phyloP scores from a whole-genome alignment of 2,888 invertebrate species.

The Gortyna flavago region DNA sequence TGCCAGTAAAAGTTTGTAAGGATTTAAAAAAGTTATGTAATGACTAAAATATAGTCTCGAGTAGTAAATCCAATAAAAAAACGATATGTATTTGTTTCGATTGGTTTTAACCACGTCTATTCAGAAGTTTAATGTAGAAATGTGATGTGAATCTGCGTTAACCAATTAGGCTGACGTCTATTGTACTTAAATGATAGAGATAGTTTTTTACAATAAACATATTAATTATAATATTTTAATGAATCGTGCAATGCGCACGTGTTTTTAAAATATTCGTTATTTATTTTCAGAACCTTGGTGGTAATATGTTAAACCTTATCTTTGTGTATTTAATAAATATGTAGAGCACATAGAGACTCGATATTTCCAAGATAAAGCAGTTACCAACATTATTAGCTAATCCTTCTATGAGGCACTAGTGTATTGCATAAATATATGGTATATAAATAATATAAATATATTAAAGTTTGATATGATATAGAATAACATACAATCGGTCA shows the following conservation, averaged over 20 bases:
- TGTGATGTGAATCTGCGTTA: background rate
- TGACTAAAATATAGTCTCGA: slow-evolving; percentile 31
- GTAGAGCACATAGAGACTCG: slow-evolving; percentile 38
- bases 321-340: slow-evolving; percentile 21
- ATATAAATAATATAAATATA: slow-evolving; percentile 60
- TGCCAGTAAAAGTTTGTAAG: background rate
- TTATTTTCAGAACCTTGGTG: slow-evolving; percentile 3
- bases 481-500: slow-evolving; percentile 89
- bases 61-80: background rate
- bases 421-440: slow-evolving; percentile 56
- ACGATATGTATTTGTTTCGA: background rate
- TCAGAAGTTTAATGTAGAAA: background rate
- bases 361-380: slow-evolving; percentile 40
- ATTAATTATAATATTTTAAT: background rate
- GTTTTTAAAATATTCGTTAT: background rate
- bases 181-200: background rate
- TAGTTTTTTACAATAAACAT: slow-evolving; percentile 1
- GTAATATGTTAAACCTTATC: slow-evolving; percentile 13
- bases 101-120: background rate
- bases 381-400: slow-evolving; percentile 59
- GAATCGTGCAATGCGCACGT: background rate
- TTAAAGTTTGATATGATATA: slow-evolving; percentile 71
- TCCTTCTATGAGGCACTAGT: slow-evolving; percentile 38
- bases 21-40: background rate
- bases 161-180: background rate